These are phyloP conservation scores for Sceliomorpha sp. DNA, from an alignment of 2,888 invertebrate species.

Conservation along the genomic window DNA sequence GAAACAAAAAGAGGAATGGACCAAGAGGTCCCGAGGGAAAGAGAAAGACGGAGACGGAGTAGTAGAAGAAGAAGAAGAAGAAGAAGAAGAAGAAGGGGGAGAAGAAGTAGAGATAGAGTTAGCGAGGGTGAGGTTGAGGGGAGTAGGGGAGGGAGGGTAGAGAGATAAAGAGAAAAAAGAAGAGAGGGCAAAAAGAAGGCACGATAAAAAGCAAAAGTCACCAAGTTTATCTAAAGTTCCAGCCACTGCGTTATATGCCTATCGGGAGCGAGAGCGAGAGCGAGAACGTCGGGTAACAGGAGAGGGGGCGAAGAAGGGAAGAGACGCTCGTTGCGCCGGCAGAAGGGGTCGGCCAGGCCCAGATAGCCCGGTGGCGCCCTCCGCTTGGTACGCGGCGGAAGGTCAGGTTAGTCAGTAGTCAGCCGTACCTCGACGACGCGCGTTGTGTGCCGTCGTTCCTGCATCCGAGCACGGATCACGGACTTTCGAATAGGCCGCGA, in stretches of 20 bases:
- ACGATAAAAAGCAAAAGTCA: constrained; percentile 45
- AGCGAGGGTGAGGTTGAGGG: constrained; percentile 1
- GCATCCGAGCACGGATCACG: too few relatives aligned
- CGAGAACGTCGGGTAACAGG: constrained; percentile 17
- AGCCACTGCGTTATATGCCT: constrained; percentile 20
- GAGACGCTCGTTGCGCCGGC: constrained; percentile 37
- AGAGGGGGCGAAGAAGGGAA: constrained; percentile 42
- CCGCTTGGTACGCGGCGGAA: constrained; percentile 68
- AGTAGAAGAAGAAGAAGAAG: constrained; percentile 7
- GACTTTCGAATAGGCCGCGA: too few relatives aligned
- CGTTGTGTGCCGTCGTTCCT: constrained; percentile 47
- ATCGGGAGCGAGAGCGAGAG: constrained; percentile 17
- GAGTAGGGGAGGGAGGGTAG: constrained; percentile 8
- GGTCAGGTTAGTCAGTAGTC: constrained; percentile 74
- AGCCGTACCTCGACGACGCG: constrained; percentile 62
- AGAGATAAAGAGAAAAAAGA: constrained; percentile 2
- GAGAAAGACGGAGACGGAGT: constrained; percentile 16
- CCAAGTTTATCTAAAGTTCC: constrained; percentile 46
- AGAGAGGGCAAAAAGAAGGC: constrained; percentile 13
- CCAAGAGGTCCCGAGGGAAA: not conserved
- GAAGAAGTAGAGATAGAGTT: constrained; percentile 10
- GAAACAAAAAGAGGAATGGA: too few relatives aligned
- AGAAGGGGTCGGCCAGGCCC: constrained; percentile 37
- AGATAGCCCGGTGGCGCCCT: constrained; percentile 68
- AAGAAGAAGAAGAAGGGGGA: not conserved